Evolutionary conservation across 2,113 vertebrate species (phyloP), one percentile per base, ranked within the genome.

Genomic region (Seriola rivoliana): DNA sequence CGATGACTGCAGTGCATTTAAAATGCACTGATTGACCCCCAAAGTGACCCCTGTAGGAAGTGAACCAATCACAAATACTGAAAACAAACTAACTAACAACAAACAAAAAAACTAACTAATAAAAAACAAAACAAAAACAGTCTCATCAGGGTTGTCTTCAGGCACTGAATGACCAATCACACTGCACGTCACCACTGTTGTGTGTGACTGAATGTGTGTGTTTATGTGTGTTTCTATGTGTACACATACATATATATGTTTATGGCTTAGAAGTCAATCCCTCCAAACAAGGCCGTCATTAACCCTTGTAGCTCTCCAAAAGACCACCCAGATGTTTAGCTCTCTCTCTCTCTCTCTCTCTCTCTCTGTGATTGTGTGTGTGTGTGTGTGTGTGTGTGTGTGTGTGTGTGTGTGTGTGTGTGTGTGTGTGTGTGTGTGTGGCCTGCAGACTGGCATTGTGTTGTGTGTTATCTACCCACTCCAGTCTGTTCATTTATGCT

Each of bases 241-340:
- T 81, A 14, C 34, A 4, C 34, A 7, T 38, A 8, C 63, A 60
- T 16, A 38, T 57, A 50, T 84, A 71, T 85, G 57, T 77, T 50
- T 81, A 73, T 68, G 62, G 72, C 46, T 85, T 70, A 81, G 67
- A 48, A 87, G 81, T 85, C 81, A 75, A 71, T 88, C 81, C 77
- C 54, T 85, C 59, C 58, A 80, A 88, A 93, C 84, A 87, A 60
- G 63, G 70, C 85, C 64, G 59, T 88, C 76, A 92, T 91, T 93
- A 93, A 93, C 91, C 91, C 89, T 82, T 82, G 83, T 84, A 62
- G 54, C 81, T 85, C 60, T 77, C 65, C 68, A 59, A 60, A 72
- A 78, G 93, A 93, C 93, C 93, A 94, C 92, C 92, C 93, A 93
- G 86, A 82, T 87, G 75, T 29, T 29, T 29, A 29, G 29, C 29